Evolutionary conservation across 2,113 vertebrate genomes (phyloP), one percentile per base, ranked within the genome.

Genomic region (Pterocles burchelli): DNA sequence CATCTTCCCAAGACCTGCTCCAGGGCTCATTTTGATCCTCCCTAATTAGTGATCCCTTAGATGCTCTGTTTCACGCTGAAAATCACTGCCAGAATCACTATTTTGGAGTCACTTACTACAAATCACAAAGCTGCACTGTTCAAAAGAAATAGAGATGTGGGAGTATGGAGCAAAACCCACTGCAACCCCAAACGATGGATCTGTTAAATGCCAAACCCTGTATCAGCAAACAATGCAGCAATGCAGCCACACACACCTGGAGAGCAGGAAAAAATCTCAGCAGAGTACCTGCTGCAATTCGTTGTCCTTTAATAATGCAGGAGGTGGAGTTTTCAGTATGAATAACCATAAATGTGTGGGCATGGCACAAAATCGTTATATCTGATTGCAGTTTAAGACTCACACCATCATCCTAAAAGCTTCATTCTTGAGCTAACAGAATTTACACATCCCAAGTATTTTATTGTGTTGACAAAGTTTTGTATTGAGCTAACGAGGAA

Each of bases 1-100:
- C 34, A 90, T 36, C 77, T 59, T 89, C 66, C 48, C 58, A 17
- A 93, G 55, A 55, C 54, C 78, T 45, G 82, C 90, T 86, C 21
- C 88, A 18, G 93, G 95, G 92, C 79, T 91, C 75, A 25, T 93
- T 96, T 83, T 88, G 71, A 90, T 94, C 66, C 87, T 68, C 59
- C 66, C 94, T 94, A 93, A 95, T 95, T 91, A 95, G 74, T 1
- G 18, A 88, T 83, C 67, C 75, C 61, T 95, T 14, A 76, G 74
- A 89, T 93, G 85, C 88, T 66, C 83, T 55, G 74, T 46, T 94
- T 83, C 91, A 62, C 34, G 51, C 61, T 49, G 84, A 46, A 68
- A 83, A 89, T 41, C 77, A 61, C 65, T 54, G 49, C 36, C 68
- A 77, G 41, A 66, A 70, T 66, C 36, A 12, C 62, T 62, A 1